A percentile compares a stretch with the other conserved stretches of the same genome.
These are phyloP conservation scores for Lepilemur ruficaudatus DNA, from an alignment of 2,797 vertebrate genomes.

Conservation along the genomic window DNA sequence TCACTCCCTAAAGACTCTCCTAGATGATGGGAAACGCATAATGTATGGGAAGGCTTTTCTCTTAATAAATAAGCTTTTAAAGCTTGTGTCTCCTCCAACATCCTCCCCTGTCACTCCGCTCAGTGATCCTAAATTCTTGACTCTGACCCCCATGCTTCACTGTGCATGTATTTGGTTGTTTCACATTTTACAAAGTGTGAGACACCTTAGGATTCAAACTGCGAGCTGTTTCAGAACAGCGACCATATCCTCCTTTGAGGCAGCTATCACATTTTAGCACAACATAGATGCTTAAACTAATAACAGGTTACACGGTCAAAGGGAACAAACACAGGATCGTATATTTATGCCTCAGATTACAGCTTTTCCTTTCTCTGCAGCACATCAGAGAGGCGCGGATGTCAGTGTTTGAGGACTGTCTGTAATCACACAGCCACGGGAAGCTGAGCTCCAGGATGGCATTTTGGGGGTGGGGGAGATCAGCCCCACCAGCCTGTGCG, in stretches of 20 bases:
- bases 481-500: not conserved
- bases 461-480: too few relatives aligned
- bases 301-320: slow-evolving; percentile 29
- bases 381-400: slow-evolving; percentile 49
- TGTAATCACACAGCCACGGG: slow-evolving; percentile 37
- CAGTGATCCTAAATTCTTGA: not conserved
- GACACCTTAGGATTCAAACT: not conserved
- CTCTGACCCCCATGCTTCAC: not conserved
- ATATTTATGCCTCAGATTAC: slow-evolving; percentile 59
- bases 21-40: not conserved
- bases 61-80: not conserved
- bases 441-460: not conserved
- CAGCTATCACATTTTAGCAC: not conserved
- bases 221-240: not conserved
- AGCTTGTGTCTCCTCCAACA: not conserved
- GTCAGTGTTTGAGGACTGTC: slow-evolving; percentile 17
- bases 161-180: not conserved
- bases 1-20: not conserved
- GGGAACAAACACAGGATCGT: slow-evolving; percentile 16
- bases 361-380: not conserved
- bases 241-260: not conserved
- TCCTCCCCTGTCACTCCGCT: not conserved
- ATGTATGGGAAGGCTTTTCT: not conserved
- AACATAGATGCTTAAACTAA: slow-evolving; percentile 66
- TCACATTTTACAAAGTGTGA: not conserved